Evolutionary conservation across 2,113 vertebrate species (phyloP), one percentile per base, ranked within the genome.

Genomic region (Stegostoma tigrinum): DNA sequence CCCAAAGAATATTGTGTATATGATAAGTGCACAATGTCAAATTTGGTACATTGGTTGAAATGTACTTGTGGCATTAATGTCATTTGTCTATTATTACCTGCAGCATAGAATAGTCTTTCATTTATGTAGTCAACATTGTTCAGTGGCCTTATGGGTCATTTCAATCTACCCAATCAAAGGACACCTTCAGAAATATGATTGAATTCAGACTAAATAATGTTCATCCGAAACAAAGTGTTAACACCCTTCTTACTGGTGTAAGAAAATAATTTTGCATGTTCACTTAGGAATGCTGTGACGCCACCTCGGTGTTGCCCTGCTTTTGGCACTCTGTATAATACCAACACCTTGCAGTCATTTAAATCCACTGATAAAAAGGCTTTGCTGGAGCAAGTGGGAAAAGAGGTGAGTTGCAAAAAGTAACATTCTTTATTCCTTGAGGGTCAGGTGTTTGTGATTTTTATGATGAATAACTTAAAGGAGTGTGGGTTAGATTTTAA

Each of bases 331-430:
- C 95, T 99, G 78, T 98, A 99, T 75, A 99, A 99, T 96, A 99
- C 98, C 96, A 99, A 99, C 97, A 99, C 99, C 0, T 97, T 99
- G 0, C 99, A 99, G 96, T 98, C 99, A 95, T 99, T 99, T 96
- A 99, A 98, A 96, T 97, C 98, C 45, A 98, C 97, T 52, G 99
- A 99, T 96, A 99, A 99, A 97, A 99, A 98, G 95, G 98, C 97
- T 34, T 98, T 99, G 96, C 96, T 99, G 97, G 99, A 99, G 94
- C 98, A 98, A 96, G 98, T 98, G 91, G 98, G 98, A 67, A 97
- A 97, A 24, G 98, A 99, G 98, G 99, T 99, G 90, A 96, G 96
- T 87, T 89, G 10, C 64, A 52, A 64, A 72, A 38, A 17, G 19
- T 7, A 38, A n/a, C 5, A 23, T 66, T n/a, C 89, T 93, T 93